Percentiles rank a stretch among this genome's conserved stretches.
These are phyloP conservation scores for Eupeodes luniger DNA, from an alignment of 2,888 invertebrate genomes.

Conservation along the genomic window DNA sequence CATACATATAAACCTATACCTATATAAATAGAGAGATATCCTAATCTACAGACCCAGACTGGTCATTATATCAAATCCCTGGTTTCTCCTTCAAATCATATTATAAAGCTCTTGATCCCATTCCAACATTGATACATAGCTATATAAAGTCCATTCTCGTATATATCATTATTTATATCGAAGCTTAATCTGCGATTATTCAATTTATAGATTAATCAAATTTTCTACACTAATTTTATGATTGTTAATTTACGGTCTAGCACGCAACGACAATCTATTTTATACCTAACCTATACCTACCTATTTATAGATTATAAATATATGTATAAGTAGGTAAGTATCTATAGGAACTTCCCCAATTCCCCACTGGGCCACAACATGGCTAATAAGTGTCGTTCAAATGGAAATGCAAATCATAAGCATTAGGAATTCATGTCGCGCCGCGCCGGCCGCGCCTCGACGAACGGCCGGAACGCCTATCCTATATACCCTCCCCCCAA, in stretches of 20 bases:
- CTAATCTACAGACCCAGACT: neutral
- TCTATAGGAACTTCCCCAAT: neutral
- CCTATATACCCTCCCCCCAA: neutral
- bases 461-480: neutral
- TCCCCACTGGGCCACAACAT: conserved; percentile 1
- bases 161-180: conserved; percentile 15
- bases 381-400: conserved; percentile 28
- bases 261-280: conserved; percentile 22
- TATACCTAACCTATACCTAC: too few relatives aligned
- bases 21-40: too few relatives aligned
- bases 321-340: too few relatives aligned
- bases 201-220: conserved; percentile 64
- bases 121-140: neutral
- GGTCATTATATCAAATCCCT: neutral
- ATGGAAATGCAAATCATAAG: conserved; percentile 29
- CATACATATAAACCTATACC: too few relatives aligned
- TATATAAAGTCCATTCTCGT: neutral
- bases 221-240: conserved; percentile 63
- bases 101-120: conserved; percentile 12
- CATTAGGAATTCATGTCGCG: conserved; percentile 43
- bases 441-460: neutral
- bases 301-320: too few relatives aligned
- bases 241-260: conserved; percentile 56
- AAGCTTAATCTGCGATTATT: conserved; percentile 47
- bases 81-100: neutral